Evolutionary conservation across 1,140 invertebrate genomes (phyloP), one percentile per base, ranked within the genome.

Genomic region (Cyrtorhinus lividipennis): DNA sequence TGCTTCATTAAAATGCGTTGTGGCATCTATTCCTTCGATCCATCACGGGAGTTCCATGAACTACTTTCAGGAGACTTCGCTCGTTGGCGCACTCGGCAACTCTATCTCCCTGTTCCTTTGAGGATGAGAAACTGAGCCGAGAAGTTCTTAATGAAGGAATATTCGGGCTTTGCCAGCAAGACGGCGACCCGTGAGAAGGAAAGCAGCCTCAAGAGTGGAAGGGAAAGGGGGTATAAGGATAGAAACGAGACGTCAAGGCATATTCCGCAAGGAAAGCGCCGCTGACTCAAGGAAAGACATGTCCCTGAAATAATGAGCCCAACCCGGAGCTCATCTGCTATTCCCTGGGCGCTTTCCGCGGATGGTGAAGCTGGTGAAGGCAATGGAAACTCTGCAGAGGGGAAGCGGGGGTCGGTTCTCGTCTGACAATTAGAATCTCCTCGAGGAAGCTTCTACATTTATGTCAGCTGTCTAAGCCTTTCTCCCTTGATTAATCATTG

Each of bases 371-470:
- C 38, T 22, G 10, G 20, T 15, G 12, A 22, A 22, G 20, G 48
- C 38, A n/a, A 44, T 44, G 38, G 38, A 8, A 44, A 44, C 8
- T 8, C n/a, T 8, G 38, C 38, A 53, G 48, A 10, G 48, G 48
- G 48, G 5, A 8, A 20, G 48, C 5, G 48, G 18, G 20, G 20
- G 48, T 13, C 10, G 48, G 10, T 53, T 53, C 48, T 53, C 48
- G 48, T 53, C 48, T 53, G 48, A 53, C 48, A 53, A 53, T 53
- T 53, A 53, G 48, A 53, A 53, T 53, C 48, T 53, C 48, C 48
- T 53, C 48, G 48, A 38, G 48, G 48, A 53, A 53, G 10, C 48
- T 22, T 53, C 48, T 20, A 53, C 48, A 53, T 53, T 53, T 53
- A 53, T 53, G 48, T 53, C 48, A 53, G 48, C 48, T 53, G 48